Evolutionary conservation across 2,797 vertebrate genomes (phyloP), one percentile per base, ranked within the genome.

Genomic region (Chaunax sp.): DNA sequence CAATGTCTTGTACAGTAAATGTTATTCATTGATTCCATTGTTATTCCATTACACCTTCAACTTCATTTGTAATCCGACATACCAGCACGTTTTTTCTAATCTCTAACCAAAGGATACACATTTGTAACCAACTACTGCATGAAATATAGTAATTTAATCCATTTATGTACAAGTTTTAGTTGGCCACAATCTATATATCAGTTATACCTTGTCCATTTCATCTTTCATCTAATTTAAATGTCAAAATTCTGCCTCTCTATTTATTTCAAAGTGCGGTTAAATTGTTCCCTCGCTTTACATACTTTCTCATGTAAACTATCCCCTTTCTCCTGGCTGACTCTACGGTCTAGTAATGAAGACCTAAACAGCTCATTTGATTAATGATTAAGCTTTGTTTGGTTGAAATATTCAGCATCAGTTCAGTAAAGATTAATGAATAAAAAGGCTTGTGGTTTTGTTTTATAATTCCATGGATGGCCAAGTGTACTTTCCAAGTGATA

Each of bases 11-110:
- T 63, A 67, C 73, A 76, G 46, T 77, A 43, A 73, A 25, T 74
- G 54, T 78, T 72, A 30, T 68, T 67, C 77, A 87, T 81, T 66
- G 13, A 75, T 20, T 59, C 70, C 65, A 70, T 83, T 55, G 70
- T 65, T 33, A 65, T 67, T 45, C 44, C 60, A 76, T 49, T 9
- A 50, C 80, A 72, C 71, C 52, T 60, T 72, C 40, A 72, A 44
- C 46, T 20, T 77, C 78, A 85, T 76, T 60, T 71, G 19, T 30
- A 25, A 33, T 65, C 23, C 30, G 69, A 78, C 72, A 58, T 69
- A 77, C 72, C 84, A 82, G 58, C 76, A 68, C 40, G 14, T n/a
- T 46, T 50, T 51, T 56, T 5, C 38, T 43, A n/a, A 66, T 63
- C 44, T 64, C 76, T 41, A 71, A 77, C 55, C 38, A 54, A 23